These are phyloP conservation scores for Macrostomum lignano DNA, from an alignment of 1,140 invertebrate genomes.

Conservation along the genomic window DNA sequence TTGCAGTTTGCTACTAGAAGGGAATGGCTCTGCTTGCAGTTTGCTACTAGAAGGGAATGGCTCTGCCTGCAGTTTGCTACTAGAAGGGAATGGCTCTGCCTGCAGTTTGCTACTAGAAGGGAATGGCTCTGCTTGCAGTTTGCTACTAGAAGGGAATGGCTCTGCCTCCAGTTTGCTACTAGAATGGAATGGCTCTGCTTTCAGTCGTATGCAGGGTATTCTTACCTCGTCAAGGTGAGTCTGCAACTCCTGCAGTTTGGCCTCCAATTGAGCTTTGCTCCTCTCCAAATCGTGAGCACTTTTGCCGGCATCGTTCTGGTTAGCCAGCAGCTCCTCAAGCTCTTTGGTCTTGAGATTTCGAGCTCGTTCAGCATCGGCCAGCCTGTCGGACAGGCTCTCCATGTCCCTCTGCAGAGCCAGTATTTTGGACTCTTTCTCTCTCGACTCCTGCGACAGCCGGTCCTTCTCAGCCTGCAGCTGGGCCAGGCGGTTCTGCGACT, in stretches of 20 bases:
- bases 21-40: too few species aligned
- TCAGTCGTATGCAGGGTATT: too few species aligned
- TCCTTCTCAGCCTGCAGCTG: constrained; percentile 2
- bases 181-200: too few species aligned
- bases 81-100: neutral
- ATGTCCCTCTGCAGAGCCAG: constrained; percentile 1
- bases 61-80: too few species aligned
- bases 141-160: too few species aligned
- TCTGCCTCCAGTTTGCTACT: too few species aligned
- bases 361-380: neutral
- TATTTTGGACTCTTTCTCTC: constrained; percentile 5
- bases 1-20: too few species aligned
- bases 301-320: constrained; percentile 3
- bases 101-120: too few species aligned
- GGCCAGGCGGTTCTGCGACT: neutral
- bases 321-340: constrained; percentile 1
- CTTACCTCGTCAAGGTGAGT: constrained; percentile 1
- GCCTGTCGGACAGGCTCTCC: neutral
- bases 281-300: constrained; percentile 5
- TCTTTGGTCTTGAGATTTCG: neutral
- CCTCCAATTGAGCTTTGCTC: constrained; percentile 3
- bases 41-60: too few species aligned
- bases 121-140: too few species aligned
- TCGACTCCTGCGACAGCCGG: neutral
- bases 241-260: neutral